Base-by-base conservation (phyloP, 2,888 invertebrate genomes). In the Amiota mariae region DNA sequence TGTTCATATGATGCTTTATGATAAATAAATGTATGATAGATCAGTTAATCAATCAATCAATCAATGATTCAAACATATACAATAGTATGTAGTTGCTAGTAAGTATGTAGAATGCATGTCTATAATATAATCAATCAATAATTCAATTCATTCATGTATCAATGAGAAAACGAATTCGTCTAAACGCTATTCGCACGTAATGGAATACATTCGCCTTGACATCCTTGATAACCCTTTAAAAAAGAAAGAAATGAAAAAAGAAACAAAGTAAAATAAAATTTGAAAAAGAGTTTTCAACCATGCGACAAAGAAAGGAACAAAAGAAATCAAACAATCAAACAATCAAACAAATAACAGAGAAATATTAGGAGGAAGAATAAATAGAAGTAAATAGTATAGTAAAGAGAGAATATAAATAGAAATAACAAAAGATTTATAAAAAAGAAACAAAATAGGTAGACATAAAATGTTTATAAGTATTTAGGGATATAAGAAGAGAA, bases 151-250 rank as follows among this genome's bases (percentile, higher is more conserved):
- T 75, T 74, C 78, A 73, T 76, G 73, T 73, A 67, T 75, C 77
- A 76, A 72, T 71, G 46, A 13, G 36, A 72, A 75, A 79, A 75
- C 70, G 72, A 75, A 54, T 76, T 71, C 61, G 67, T 87, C 90
- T 91, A 92, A 88, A 91, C 90, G 90, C 91, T 92, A 91, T 91
- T 92, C 89, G 91, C 91, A 88, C 91, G 91, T 86, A 92, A 91
- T 88, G 92, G 92, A 90, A 92, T 92, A 90, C 92, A 92, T 90
- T 92, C 92, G 89, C 92, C 92, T 87, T 91, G 91, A 88, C 92
- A 92, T 90, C 90, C 88, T 85, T 86, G 88, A 87, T 84, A 85
- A 84, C 87, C 90, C 90, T 90, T 89, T 84, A 89, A 89, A 89
- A 89, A 87, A 86, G 86, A 82, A 83, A 84, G 80, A 82, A 84